Base-by-base conservation (phyloP, 2,113 vertebrate species). In the Peromyscus maniculatus region DNA sequence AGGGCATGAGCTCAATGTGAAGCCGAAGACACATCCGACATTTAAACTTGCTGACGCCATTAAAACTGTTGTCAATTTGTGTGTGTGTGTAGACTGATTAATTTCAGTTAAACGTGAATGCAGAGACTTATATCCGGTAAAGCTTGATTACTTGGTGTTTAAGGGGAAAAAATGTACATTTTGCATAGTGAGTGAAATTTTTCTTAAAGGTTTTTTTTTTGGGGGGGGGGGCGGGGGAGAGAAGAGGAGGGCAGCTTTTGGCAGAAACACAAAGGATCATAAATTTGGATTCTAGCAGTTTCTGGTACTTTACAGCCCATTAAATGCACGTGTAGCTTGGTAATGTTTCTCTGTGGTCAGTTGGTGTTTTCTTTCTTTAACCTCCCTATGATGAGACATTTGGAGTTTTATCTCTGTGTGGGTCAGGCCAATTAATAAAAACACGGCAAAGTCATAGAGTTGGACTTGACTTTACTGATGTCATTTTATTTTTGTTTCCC, bases 401-500 rank as follows among this genome's bases (percentile, higher is more conserved):
- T 75, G 64, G 91, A 90, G 62, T 3, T 55, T 88, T 95, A 52
- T 87, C 26, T 87, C 15, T 84, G 39, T 16, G 21, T 89, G 43
- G 33, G 28, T 43, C 83, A 71, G 46, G 15, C 28, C 84, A 93
- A 83, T 87, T 78, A 89, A 94, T 87, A 31, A 33, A 33, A 89
- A 49, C 39, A 66, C 0, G 19, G 95, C 80, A 87, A 87, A 91
- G 72, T 11, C 26, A 3, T 26, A 52, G n/a, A 86, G 89, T 80
- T 92, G 5, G 26, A n/a, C 39, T 57, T 71, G 33, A 72, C 31
- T 26, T 74, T 80, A 11, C 79, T 43, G 1, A 59, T 92, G 19
- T 77, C 91, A 80, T 91, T 96, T 94, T 94, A 78, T 92, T 66
- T 94, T 74, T 71, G 55, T 96, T 96, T 95, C 75, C 74, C 15